Conservation (phyloP, 2,797 vertebrate species). For the Neosilurus mollespiculum region DNA sequence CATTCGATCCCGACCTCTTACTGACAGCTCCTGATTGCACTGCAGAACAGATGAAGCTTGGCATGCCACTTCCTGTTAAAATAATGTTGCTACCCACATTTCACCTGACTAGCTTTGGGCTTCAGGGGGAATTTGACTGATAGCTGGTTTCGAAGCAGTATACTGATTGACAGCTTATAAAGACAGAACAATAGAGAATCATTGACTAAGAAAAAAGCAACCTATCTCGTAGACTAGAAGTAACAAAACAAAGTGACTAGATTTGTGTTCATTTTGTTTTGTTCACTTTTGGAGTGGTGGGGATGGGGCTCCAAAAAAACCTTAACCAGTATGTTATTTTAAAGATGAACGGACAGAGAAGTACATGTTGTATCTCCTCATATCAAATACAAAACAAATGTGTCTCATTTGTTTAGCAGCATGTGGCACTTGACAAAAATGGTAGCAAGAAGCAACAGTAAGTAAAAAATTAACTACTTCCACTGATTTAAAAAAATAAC, state of each 20-base stretch:
- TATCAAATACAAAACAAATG: background rate
- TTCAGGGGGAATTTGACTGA: background rate
- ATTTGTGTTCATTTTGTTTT: background rate
- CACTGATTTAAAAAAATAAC: too few species aligned
- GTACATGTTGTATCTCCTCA: background rate
- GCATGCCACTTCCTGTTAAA: conserved; percentile 27
- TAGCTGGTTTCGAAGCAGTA: background rate
- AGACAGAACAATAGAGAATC: background rate
- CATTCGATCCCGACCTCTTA: conserved; percentile 56
- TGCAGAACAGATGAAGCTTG: conserved; percentile 47
- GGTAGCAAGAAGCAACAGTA: background rate
- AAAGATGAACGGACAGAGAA: background rate
- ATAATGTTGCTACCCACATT: conserved; percentile 12
- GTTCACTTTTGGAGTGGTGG: background rate
- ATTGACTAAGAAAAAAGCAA: background rate
- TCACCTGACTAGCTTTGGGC: conserved; percentile 9
- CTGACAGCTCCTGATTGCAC: conserved; percentile 59
- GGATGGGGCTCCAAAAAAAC: background rate
- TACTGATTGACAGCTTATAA: background rate
- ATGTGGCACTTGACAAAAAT: background rate
- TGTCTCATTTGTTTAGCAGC: background rate
- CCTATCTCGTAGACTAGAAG: background rate
- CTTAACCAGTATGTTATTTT: background rate
- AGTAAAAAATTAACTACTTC: background rate
- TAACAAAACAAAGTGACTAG: background rate